Conservation (phyloP, 2,797 vertebrate species). For the Rhyacichthys aspro region DNA sequence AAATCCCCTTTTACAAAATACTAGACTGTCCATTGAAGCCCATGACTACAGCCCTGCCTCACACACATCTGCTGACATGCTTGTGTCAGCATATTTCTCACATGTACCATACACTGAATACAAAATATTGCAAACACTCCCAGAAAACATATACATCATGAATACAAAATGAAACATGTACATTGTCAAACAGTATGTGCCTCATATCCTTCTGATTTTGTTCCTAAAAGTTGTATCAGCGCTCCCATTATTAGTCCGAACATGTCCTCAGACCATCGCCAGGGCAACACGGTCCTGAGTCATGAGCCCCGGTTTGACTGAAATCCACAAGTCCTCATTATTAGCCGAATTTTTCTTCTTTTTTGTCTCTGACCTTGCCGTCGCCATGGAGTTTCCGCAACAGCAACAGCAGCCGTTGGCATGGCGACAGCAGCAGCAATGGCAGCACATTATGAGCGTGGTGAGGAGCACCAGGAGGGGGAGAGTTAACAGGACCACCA, state of each 20-base stretch:
- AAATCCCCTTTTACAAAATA: not conserved
- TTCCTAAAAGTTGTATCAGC: slow-evolving; percentile 2
- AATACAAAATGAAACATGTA: slow-evolving; percentile 49
- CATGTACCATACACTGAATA: slow-evolving; percentile 62
- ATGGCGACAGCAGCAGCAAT: slow-evolving; percentile 89
- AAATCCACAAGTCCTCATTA: slow-evolving; percentile 94
- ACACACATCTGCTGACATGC: slow-evolving; percentile 18
- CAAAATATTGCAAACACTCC: slow-evolving; percentile 62
- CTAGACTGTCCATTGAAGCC: not conserved
- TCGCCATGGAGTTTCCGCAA: slow-evolving; percentile 30
- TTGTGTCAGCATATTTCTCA: slow-evolving; percentile 21
- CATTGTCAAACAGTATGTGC: slow-evolving; percentile 25
- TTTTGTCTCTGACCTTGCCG: slow-evolving; percentile 73
- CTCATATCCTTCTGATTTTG: not conserved
- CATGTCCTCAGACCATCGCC: slow-evolving; percentile 54
- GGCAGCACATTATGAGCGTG: slow-evolving; percentile 87
- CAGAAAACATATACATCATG: slow-evolving; percentile 26
- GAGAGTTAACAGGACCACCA: slow-evolving; percentile 85
- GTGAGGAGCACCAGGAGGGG: slow-evolving; percentile 84
- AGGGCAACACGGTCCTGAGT: slow-evolving; percentile 84
- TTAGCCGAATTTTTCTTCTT: slow-evolving; percentile 79
- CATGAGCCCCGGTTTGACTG: slow-evolving; percentile 87
- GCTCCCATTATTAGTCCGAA: not conserved
- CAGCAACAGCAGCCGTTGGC: slow-evolving; percentile 58
- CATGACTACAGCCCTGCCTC: slow-evolving; percentile 4